Evolutionary conservation across 2,113 vertebrate species (phyloP).

Genomic region (Odocoileus hemionus): DNA sequence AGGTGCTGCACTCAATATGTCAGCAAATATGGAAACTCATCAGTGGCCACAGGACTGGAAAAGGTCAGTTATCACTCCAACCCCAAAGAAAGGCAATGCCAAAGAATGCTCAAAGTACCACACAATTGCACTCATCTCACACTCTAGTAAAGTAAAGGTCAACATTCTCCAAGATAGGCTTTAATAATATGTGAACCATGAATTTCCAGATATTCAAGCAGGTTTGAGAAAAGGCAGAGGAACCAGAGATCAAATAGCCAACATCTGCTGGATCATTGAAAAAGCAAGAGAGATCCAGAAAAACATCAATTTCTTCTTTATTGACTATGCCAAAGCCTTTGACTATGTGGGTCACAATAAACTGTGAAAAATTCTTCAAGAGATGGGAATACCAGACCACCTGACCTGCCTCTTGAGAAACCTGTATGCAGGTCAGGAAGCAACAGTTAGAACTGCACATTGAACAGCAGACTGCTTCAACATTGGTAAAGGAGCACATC

Average conservation of each 20-base stretch:
- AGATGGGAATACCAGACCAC: neutral
- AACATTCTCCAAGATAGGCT: neutral
- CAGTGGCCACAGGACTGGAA: neutral
- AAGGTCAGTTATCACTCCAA: neutral
- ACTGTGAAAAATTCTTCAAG: neutral
- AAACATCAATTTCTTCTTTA: neutral
- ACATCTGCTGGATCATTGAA: neutral
- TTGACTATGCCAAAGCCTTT: neutral
- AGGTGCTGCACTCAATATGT: neutral
- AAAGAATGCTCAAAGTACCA: neutral
- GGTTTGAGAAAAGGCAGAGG: neutral
- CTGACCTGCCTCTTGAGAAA: neutral
- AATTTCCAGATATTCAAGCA: neutral
- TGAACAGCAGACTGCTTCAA: neutral
- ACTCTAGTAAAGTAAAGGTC: accelerated
- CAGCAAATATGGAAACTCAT: neutral
- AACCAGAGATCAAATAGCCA: neutral
- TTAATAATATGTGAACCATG: neutral
- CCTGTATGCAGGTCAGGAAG: neutral
- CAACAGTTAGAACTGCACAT: neutral
- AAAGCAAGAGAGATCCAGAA: neutral
- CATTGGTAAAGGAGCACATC: neutral
- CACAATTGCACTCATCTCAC: neutral
- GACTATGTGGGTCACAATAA: neutral
- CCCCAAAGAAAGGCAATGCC: neutral